Percentiles rank a stretch among this genome's conserved stretches.
phyloP scores from a whole-genome alignment of 2,888 invertebrate genomes.

The Meiosimyza platycephala region DNA sequence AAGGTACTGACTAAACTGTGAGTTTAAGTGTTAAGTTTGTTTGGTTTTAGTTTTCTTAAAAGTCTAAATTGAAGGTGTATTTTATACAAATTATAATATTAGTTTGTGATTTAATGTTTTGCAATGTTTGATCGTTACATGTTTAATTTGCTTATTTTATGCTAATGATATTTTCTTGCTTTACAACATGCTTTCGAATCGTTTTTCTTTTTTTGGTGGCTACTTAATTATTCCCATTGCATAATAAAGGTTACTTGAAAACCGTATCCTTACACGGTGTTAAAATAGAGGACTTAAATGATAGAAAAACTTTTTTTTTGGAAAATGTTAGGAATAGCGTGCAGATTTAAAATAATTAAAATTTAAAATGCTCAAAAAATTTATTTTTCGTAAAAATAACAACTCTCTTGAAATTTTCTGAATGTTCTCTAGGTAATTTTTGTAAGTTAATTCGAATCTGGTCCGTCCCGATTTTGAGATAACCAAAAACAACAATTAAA shows the following conservation, averaged over 20 bases:
- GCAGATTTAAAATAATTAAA: no score
- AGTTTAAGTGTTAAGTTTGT: neutral
- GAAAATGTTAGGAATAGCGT: no score
- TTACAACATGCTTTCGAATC: neutral
- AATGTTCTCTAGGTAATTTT: no score
- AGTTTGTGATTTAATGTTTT: neutral
- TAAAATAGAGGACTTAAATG: no score
- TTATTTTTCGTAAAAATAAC: no score
- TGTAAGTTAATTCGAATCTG: no score
- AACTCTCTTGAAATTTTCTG: no score
- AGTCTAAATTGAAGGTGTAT: neutral
- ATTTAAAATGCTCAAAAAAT: no score
- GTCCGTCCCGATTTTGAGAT: no score
- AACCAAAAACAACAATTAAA: no score
- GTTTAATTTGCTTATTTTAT: conserved; percentile 11
- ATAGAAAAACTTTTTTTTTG: no score
- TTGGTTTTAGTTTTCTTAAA: neutral
- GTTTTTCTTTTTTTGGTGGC: neutral
- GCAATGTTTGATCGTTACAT: conserved; percentile 13
- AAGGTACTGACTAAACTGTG: conserved; percentile 30
- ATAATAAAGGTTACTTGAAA: conserved; percentile 18
- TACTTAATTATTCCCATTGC: conserved; percentile 21
- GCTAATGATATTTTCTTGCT: conserved; percentile 31
- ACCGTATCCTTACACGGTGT: conserved; percentile 1
- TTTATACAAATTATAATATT: conserved; percentile 28